Percentiles rank a stretch among this genome's conserved stretches.
Conservation (phyloP, 2,888 invertebrate genomes). For the Limnephilus rhombicus region DNA sequence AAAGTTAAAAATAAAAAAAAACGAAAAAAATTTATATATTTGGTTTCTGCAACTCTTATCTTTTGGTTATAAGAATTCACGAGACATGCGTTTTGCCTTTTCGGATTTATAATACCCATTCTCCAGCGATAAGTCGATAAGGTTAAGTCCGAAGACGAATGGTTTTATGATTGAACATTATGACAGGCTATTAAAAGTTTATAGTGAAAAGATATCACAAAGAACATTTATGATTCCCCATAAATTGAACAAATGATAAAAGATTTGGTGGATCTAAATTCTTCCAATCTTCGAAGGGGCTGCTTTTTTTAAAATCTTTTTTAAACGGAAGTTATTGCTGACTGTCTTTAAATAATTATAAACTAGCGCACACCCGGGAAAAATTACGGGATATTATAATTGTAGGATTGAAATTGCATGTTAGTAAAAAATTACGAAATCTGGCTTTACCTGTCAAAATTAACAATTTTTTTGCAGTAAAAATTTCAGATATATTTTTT, state of each 20-base stretch:
- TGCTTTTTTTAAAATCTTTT: background rate
- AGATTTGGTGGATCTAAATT: background rate
- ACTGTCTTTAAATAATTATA: too few species aligned
- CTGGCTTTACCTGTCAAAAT: too few species aligned
- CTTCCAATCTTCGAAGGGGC: background rate
- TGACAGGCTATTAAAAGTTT: slow-evolving; percentile 1
- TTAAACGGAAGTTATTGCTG: too few species aligned
- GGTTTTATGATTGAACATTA: background rate
- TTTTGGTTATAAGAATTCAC: background rate
- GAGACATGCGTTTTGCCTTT: background rate
- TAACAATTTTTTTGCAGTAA: too few species aligned
- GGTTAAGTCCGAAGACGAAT: background rate
- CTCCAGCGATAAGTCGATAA: background rate
- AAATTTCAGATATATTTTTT: too few species aligned
- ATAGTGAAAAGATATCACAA: background rate
- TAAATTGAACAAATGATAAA: background rate
- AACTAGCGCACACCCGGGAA: too few species aligned
- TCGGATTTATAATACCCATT: background rate
- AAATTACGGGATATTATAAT: too few species aligned
- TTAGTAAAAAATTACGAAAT: too few species aligned
- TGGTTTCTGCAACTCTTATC: background rate
- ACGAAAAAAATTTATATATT: too few species aligned
- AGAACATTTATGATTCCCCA: background rate
- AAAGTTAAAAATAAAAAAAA: too few species aligned
- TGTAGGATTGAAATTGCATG: too few species aligned